Conservation (phyloP, 2,888 invertebrate genomes). For the Flexamia atlantica region DNA sequence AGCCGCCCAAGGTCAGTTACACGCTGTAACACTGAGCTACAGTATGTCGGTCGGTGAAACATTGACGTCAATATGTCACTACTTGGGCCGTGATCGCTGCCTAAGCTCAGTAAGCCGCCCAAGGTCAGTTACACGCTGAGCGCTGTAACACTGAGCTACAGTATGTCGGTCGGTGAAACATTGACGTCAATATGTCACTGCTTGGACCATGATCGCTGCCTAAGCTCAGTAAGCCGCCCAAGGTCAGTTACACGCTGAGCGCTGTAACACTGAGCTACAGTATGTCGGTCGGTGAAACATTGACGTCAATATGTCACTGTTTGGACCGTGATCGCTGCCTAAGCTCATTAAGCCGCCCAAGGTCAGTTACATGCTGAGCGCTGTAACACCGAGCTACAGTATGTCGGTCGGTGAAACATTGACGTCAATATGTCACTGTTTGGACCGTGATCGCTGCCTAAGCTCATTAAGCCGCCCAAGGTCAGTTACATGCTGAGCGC, state of each 20-base stretch:
- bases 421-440: conserved; percentile 26
- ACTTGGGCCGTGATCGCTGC: neutral
- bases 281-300: conserved; percentile 33
- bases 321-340: neutral
- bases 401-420: conserved; percentile 43
- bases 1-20: neutral
- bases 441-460: neutral
- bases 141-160: neutral
- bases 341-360: neutral
- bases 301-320: conserved; percentile 14
- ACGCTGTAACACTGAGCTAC: conserved; percentile 2
- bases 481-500: conserved; percentile 1
- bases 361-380: conserved; percentile 7
- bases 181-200: neutral
- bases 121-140: neutral
- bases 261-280: conserved; percentile 13
- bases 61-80: conserved; percentile 9
- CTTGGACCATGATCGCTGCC: neutral
- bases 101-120: neutral
- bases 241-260: conserved; percentile 14
- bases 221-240: neutral
- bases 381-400: conserved; percentile 2
- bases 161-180: conserved; percentile 17
- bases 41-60: conserved; percentile 21
- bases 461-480: neutral